Conservation (phyloP, 2,888 invertebrate species). For the Chrysodeixis includens region DNA sequence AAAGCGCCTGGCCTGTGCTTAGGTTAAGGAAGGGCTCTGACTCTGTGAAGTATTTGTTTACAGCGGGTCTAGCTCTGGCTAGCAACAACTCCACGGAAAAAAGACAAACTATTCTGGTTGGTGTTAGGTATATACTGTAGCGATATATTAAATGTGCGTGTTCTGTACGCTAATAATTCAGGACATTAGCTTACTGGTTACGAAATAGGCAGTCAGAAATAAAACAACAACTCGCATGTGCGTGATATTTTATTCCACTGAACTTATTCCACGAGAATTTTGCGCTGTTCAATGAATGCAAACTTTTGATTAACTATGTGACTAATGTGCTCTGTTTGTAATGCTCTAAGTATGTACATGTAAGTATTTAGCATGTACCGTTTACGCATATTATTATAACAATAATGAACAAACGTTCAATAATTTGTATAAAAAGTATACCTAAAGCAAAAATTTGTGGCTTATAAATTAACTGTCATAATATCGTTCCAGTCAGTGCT, state of each 20-base stretch:
- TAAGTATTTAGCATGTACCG: conserved; percentile 67
- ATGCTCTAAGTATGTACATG: conserved; percentile 72
- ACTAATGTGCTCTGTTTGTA: conserved; percentile 85
- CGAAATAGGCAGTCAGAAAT: conserved; percentile 59
- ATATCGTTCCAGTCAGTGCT: conserved; percentile 68
- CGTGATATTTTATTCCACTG: conserved; percentile 87
- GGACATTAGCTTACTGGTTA: background rate
- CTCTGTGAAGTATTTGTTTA: too few species aligned
- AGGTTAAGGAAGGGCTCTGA: too few species aligned
- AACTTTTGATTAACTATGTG: conserved; percentile 81
- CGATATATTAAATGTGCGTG: too few species aligned
- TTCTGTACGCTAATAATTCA: too few species aligned
- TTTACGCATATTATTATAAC: conserved; percentile 70
- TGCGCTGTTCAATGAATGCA: conserved; percentile 82
- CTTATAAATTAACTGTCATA: conserved; percentile 65
- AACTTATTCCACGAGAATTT: conserved; percentile 82
- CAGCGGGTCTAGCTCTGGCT: too few species aligned
- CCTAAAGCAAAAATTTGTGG: conserved; percentile 72
- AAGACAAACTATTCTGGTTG: too few species aligned
- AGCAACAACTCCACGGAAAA: too few species aligned
- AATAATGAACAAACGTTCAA: conserved; percentile 78
- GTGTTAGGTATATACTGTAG: too few species aligned
- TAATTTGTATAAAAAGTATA: conserved; percentile 82
- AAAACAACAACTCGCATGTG: conserved; percentile 85
- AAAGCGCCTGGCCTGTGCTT: too few species aligned